phyloP scores from a whole-genome alignment of 2,113 vertebrate species.

The Pygoscelis antarcticus region DNA sequence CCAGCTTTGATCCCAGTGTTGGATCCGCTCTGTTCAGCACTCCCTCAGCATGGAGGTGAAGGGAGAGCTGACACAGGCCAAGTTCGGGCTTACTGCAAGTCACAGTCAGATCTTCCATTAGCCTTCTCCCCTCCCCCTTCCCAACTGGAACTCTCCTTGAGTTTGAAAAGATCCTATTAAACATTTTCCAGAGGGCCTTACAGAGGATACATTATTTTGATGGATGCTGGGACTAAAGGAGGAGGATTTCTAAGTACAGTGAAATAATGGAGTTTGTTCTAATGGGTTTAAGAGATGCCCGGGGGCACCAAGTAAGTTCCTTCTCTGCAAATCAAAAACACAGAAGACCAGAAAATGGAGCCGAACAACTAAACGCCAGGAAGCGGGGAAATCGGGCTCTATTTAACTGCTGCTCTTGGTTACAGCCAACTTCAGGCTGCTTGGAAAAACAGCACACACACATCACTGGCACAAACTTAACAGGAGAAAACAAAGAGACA shows the following conservation, averaged over 20 bases:
- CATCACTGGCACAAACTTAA: slow-evolving; percentile 75
- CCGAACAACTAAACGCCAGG: slow-evolving; percentile 67
- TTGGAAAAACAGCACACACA: slow-evolving; percentile 73
- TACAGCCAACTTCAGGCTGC: slow-evolving; percentile 72
- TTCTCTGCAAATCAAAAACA: slow-evolving; percentile 77
- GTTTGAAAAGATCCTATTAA: slow-evolving; percentile 64
- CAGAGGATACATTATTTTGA: slow-evolving; percentile 72
- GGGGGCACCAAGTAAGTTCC: slow-evolving; percentile 72
- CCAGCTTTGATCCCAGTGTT: slow-evolving; percentile 65
- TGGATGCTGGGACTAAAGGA: slow-evolving; percentile 53
- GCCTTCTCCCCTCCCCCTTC: slow-evolving; percentile 49
- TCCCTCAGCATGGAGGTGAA: slow-evolving; percentile 66
- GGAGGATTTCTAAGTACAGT: slow-evolving; percentile 61
- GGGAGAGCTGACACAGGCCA: slow-evolving; percentile 62
- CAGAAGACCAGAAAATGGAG: slow-evolving; percentile 78
- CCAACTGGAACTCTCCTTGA: slow-evolving; percentile 52
- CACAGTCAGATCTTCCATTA: slow-evolving; percentile 55
- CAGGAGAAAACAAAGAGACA: slow-evolving; percentile 76
- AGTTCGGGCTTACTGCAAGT: slow-evolving; percentile 63
- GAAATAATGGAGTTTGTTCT: slow-evolving; percentile 68
- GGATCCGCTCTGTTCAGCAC: slow-evolving; percentile 56
- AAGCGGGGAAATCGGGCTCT: slow-evolving; percentile 69
- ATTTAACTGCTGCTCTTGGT: slow-evolving; percentile 72
- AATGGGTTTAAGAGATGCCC: slow-evolving; percentile 73
- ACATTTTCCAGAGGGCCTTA: slow-evolving; percentile 56